A percentile compares a stretch with the other conserved stretches of the same genome.
phyloP scores from a whole-genome alignment of 2,797 vertebrate genomes.

The Eleutherodactylus coqui region DNA sequence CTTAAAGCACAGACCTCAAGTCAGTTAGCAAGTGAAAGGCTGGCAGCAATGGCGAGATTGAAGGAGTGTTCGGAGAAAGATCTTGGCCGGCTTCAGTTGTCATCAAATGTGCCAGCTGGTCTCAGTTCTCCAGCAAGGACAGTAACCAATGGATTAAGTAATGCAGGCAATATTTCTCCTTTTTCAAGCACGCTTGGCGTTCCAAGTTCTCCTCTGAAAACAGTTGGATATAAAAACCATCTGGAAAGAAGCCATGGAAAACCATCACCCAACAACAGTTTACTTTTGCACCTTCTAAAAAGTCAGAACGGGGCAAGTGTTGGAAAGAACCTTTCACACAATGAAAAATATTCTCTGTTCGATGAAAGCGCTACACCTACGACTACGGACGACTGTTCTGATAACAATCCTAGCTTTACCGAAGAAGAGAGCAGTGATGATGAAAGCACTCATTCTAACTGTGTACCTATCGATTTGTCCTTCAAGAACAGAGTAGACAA shows the following conservation, averaged over 20 bases:
- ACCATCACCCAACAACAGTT: constrained; percentile 90
- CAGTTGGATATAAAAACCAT: constrained; percentile 82
- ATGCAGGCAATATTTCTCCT: constrained; percentile 79
- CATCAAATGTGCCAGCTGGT: constrained; percentile 82
- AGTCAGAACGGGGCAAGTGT: constrained; percentile 91
- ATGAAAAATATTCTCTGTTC: constrained; percentile 81
- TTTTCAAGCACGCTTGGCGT: constrained; percentile 78
- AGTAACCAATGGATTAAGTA: constrained; percentile 76
- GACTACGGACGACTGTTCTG: constrained; percentile 90
- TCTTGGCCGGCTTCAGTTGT: constrained; percentile 74
- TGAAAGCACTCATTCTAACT: constrained; percentile 93
- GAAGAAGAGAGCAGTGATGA: constrained; percentile 95
- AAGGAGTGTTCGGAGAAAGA: constrained; percentile 87
- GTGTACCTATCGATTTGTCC: constrained; percentile 97
- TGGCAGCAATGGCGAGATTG: constrained; percentile 93
- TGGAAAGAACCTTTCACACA: constrained; percentile 83
- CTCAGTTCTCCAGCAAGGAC: constrained; percentile 84
- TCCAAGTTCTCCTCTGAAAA: constrained; percentile 76
- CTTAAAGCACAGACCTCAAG: constrained; percentile 95
- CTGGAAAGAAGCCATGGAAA: constrained; percentile 83
- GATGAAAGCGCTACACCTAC: constrained; percentile 87
- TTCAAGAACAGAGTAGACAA: constrained; percentile 84
- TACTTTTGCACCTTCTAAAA: constrained; percentile 94
- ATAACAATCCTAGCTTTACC: constrained; percentile 89
- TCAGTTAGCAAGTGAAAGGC: constrained; percentile 92